phyloP scores from a whole-genome alignment of 2,888 invertebrate species.

The Phorcus lineatus region DNA sequence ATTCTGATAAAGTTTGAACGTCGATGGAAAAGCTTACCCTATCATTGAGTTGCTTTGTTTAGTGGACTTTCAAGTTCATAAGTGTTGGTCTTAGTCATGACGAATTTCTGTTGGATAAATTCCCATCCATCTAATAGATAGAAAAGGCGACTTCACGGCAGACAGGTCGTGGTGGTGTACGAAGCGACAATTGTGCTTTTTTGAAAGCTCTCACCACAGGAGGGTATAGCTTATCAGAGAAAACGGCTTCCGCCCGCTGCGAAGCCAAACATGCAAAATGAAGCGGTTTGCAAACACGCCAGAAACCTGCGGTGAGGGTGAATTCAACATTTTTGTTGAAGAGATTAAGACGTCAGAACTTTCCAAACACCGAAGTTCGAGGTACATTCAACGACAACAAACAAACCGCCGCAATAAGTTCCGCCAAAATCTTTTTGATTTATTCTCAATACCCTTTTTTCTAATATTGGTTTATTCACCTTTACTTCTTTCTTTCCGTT shows the following conservation, averaged over 20 bases:
- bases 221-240: no score
- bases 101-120: no score
- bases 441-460: neutral
- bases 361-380: neutral
- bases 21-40: no score
- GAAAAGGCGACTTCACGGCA: neutral
- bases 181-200: neutral
- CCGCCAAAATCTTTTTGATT: constrained; percentile 12
- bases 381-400: constrained; percentile 11
- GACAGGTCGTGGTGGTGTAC: neutral
- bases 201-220: no score
- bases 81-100: no score
- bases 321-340: neutral
- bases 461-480: no score
- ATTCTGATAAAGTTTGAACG: no score
- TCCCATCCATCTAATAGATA: neutral
- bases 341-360: constrained; percentile 1
- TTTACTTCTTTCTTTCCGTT: no score
- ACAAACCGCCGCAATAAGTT: constrained; percentile 4
- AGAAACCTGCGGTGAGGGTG: neutral
- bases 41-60: no score
- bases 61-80: no score
- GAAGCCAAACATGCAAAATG: constrained; percentile 15
- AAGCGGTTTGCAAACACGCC: neutral
- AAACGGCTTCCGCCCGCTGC: neutral